These are phyloP conservation scores for Onychostoma macrolepis DNA, from an alignment of 2,113 vertebrate genomes.

Conservation along the genomic window DNA sequence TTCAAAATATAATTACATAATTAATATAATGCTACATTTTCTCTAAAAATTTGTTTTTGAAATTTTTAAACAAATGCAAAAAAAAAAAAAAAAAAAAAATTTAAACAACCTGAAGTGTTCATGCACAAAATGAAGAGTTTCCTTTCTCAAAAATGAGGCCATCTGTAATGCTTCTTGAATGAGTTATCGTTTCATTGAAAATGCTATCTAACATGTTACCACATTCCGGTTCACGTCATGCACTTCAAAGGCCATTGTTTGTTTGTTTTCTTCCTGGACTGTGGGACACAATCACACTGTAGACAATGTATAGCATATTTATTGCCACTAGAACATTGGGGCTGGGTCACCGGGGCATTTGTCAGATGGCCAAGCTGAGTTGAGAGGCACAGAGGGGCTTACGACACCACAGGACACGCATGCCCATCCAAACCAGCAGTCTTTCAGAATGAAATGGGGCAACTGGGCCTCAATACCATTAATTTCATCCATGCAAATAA, in stretches of 20 bases:
- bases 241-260: constrained; percentile 22
- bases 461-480: constrained; percentile 30
- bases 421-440: background rate
- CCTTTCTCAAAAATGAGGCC: background rate
- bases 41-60: background rate
- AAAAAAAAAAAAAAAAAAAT: background rate
- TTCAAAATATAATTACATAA: background rate
- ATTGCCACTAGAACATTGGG: background rate
- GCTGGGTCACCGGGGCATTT: background rate
- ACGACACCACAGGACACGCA: constrained; percentile 2
- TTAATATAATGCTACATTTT: background rate
- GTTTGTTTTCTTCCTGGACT: constrained; percentile 25
- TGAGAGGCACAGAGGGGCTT: background rate
- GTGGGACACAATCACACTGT: constrained; percentile 17
- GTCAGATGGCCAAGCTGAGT: constrained; percentile 7
- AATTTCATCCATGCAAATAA: constrained; percentile 46
- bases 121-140: background rate
- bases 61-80: background rate
- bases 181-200: background rate
- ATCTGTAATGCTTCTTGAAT: background rate
- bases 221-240: constrained; percentile 11
- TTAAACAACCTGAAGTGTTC: background rate
- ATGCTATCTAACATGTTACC: background rate
- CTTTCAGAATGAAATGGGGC: constrained; percentile 37
- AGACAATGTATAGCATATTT: background rate